Conservation (phyloP, 2,888 invertebrate genomes). For the Eubasilissa splendida region DNA sequence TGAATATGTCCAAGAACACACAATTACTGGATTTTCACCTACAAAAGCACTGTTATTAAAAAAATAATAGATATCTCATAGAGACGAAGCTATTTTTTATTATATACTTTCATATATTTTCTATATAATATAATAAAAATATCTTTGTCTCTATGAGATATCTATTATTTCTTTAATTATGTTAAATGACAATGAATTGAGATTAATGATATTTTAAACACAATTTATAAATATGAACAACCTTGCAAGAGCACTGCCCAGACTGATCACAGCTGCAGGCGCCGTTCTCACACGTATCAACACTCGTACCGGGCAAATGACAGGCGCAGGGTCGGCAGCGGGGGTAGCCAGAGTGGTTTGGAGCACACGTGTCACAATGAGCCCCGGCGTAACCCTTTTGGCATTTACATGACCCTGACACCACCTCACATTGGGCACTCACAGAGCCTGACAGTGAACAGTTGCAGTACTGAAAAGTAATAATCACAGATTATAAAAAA, state of each 20-base stretch:
- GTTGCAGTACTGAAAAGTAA: slow-evolving; percentile 56
- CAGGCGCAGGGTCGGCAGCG: slow-evolving; percentile 91
- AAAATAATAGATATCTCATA: too few relatives aligned
- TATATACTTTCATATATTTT: too few relatives aligned
- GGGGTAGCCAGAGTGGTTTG: slow-evolving; percentile 92
- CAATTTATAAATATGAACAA: background rate
- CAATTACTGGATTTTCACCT: too few relatives aligned
- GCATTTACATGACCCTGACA: slow-evolving; percentile 83
- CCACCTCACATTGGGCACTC: slow-evolving; percentile 74
- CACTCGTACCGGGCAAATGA: slow-evolving; percentile 79
- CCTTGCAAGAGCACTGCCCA: slow-evolving; percentile 94
- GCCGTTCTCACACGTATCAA: slow-evolving; percentile 68
- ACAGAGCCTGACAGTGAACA: slow-evolving; percentile 54
- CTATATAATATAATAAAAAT: too few relatives aligned
- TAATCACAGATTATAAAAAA: background rate
- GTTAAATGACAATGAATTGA: background rate
- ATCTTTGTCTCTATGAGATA: background rate
- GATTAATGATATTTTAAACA: background rate
- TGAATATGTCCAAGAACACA: too few relatives aligned
- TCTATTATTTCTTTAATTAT: background rate
- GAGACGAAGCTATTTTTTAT: too few relatives aligned
- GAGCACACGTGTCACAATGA: slow-evolving; percentile 86
- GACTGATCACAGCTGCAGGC: slow-evolving; percentile 80
- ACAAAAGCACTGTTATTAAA: too few relatives aligned
- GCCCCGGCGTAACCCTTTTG: slow-evolving; percentile 82